A percentile compares a stretch with the other conserved stretches of the same genome.
Evolutionary conservation across 2,797 vertebrate species (phyloP).

Genomic region (Lophotriccus pileatus): DNA sequence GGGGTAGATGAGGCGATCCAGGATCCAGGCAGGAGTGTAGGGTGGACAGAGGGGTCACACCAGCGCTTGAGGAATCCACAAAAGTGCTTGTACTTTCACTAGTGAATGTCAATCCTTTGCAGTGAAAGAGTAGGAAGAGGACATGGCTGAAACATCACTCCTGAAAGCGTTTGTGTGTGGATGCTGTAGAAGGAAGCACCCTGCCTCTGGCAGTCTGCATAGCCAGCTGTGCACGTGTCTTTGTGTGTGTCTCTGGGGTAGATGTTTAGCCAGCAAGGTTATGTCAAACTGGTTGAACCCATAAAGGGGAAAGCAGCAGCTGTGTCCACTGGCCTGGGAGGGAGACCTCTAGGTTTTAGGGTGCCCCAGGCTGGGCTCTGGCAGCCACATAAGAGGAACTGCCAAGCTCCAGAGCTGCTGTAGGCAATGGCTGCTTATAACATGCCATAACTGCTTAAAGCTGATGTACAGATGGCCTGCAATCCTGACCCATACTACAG

Average conservation of each 20-base stretch:
- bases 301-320: not conserved
- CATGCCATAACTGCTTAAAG: not conserved
- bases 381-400: not conserved
- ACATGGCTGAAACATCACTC: not conserved
- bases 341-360: not conserved
- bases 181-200: not conserved
- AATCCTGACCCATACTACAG: not conserved
- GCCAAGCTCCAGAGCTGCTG: not conserved
- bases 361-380: not conserved
- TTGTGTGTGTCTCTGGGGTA: too few species aligned
- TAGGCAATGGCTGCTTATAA: not conserved
- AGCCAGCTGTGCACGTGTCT: rapidly evolving
- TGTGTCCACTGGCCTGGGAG: rapidly evolving
- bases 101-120: rapidly evolving
- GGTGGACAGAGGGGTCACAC: rapidly evolving
- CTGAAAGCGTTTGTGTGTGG: rapidly evolving
- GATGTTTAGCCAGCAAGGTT: not conserved
- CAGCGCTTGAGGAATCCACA: not conserved
- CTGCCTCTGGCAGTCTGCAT: not conserved
- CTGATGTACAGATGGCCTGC: not conserved
- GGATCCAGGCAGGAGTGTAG: not conserved
- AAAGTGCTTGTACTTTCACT: rapidly evolving
- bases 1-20: not conserved
- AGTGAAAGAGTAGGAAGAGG: not conserved
- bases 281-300: not conserved